Conservation (phyloP, 2,113 vertebrate species). For the Pithys albifrons region DNA sequence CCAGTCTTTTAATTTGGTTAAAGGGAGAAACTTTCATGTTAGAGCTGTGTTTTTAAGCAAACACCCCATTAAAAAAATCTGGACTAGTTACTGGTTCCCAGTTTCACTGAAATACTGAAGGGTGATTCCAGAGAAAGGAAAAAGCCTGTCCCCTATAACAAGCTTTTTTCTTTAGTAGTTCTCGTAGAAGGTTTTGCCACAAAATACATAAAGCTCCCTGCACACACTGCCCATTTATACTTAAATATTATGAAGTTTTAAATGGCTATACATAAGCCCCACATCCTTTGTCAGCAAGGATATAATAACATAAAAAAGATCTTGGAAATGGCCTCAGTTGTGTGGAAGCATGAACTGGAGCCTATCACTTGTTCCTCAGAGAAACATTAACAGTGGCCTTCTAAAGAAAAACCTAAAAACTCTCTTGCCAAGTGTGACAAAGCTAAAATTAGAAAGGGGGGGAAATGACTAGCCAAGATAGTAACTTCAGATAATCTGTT, state of each 20-base stretch:
- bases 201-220: not conserved
- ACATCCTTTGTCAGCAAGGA: not conserved
- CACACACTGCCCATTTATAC: not conserved
- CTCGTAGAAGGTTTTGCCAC: not conserved
- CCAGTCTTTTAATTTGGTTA: not conserved
- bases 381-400: not conserved
- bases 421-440: not conserved
- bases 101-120: not conserved
- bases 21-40: not conserved
- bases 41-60: constrained; percentile 8
- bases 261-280: not conserved
- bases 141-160: not conserved
- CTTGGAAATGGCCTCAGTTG: not conserved
- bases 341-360: not conserved
- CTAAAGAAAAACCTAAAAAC: not conserved
- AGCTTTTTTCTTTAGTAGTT: not conserved
- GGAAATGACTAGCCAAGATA: not conserved
- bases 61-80: not conserved
- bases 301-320: not conserved
- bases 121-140: not conserved
- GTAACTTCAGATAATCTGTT: not conserved
- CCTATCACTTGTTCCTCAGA: not conserved
- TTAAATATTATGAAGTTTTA: not conserved
- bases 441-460: not conserved
- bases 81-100: not conserved